Base-by-base conservation (phyloP, 2,113 vertebrate species). In the Cochlearius cochlearius region DNA sequence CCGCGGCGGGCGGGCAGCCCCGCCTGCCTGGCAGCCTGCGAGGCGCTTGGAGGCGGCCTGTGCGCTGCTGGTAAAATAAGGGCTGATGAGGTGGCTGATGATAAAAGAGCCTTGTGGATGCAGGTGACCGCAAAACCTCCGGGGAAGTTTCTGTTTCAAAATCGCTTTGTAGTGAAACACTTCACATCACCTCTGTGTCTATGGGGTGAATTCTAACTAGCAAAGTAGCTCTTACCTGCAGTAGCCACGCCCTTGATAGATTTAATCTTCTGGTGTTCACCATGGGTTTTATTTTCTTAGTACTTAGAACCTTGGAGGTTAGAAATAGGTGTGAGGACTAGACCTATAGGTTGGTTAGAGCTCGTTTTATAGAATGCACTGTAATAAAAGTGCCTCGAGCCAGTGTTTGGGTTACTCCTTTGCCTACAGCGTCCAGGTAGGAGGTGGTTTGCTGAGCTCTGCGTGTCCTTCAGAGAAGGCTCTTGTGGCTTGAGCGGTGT, bases 181-280 rank as follows among this genome's bases (percentile, higher is more conserved):
- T 18, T 32, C 2, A 11, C 9, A 1, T 62, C 23, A 8, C 0
- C 6, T 17, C 15, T 39, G 5, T 1, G 27, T 2, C 0, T 8
- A 2, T 22, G 2, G 0, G 39, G 1, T 59, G 38, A 6, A 18
- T 64, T 71, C 34, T 76, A 10, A 0, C 30, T 43, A 8, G 9
- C 8, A 1, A 5, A 10, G 45, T 6, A 14, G 52, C 13, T 2
- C 9, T 66, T n/a, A 0, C n/a, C 26, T 10, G 4, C 4, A 11
- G 36, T 21, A 60, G 39, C 27, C 1, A 0, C 6, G 12, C 4
- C 22, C n/a, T 66, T 10, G 13, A 8, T 39, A 2, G 30, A 3
- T 12, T 47, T 63, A 23, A 26, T 30, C 16, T 45, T 20, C 29
- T 2, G 10, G 22, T 32, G 21, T 32, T 78, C 13, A 1, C 12